Evolutionary conservation across 2,888 invertebrate genomes (phyloP).

Genomic region (Pristionchus arcanus): DNA sequence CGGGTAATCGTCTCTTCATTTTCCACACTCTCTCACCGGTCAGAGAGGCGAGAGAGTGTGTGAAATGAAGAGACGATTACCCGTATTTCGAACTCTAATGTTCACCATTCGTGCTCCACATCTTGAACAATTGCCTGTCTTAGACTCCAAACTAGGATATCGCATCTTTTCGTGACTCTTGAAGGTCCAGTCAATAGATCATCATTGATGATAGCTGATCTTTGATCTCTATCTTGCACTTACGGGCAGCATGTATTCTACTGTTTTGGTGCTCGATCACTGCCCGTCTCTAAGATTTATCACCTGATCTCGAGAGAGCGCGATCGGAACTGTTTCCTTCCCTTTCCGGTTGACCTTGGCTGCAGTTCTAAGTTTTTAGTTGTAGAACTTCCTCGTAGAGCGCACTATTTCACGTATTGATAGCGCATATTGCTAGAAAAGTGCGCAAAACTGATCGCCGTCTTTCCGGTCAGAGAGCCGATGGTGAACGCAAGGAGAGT

Average conservation of each 20-base stretch:
- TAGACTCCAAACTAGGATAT: not conserved
- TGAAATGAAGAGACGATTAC: no score
- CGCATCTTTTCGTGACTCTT: no score
- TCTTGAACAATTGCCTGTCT: not conserved
- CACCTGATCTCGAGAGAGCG: not conserved
- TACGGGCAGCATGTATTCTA: not conserved
- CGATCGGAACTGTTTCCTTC: conserved; percentile 8
- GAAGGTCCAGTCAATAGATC: no score
- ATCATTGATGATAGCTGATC: not conserved
- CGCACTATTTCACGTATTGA: no score
- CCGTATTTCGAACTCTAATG: not conserved
- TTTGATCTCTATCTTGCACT: not conserved
- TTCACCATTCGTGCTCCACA: not conserved
- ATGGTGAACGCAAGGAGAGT: no score
- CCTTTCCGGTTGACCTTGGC: not conserved
- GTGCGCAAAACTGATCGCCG: no score
- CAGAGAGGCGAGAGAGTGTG: no score
- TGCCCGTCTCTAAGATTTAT: not conserved
- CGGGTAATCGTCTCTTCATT: not conserved
- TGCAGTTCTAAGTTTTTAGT: not conserved
- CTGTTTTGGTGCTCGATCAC: not conserved
- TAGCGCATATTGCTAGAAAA: no score
- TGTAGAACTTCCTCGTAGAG: no score
- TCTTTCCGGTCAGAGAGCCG: no score
- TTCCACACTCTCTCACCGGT: no score